These are phyloP conservation scores for Callocephalon fimbriatum DNA, from an alignment of 2,113 vertebrate species.

Conservation along the genomic window DNA sequence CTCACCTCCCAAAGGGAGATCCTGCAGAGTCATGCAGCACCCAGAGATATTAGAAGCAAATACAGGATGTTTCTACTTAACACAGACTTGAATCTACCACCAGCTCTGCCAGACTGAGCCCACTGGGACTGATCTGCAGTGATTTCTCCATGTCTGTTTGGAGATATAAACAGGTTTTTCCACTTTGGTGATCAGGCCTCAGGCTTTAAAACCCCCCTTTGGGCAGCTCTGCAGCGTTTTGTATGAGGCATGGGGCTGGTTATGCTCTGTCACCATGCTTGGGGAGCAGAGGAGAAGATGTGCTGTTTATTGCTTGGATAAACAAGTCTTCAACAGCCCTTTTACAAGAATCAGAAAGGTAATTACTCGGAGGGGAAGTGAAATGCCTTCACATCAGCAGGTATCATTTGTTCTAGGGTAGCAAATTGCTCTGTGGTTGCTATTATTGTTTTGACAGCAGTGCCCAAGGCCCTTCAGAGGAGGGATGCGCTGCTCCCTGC, in stretches of 20 bases:
- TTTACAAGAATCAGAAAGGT: neutral
- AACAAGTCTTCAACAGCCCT: neutral
- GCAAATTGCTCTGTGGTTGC: neutral
- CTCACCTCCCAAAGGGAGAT: neutral
- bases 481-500: neutral
- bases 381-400: neutral
- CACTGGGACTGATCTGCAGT: neutral
- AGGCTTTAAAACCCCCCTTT: neutral
- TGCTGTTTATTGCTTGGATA: neutral
- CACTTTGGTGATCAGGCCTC: neutral
- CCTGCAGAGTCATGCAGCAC: neutral
- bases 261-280: accelerated
- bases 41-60: neutral
- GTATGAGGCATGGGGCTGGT: neutral
- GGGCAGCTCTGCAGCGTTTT: neutral
- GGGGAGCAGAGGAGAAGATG: accelerated
- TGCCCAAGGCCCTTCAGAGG: neutral
- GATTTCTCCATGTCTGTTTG: neutral
- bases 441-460: neutral
- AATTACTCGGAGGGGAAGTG: neutral
- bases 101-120: neutral
- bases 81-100: neutral
- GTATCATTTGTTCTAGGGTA: neutral
- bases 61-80: neutral
- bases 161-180: neutral